Base-by-base conservation (phyloP, 2,888 invertebrate genomes). In the Hirtodrosophila trivittata region DNA sequence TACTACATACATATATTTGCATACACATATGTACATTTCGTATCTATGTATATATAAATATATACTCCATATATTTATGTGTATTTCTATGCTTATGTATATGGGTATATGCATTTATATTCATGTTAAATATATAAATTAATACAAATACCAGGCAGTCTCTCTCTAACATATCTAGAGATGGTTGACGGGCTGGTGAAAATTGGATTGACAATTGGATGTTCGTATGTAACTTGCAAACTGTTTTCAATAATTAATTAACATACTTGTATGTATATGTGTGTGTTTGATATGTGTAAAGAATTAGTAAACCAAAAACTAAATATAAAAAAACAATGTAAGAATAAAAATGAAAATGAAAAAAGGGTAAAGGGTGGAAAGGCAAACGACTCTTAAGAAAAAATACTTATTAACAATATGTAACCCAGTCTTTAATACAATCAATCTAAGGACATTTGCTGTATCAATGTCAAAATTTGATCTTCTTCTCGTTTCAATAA, bases 391-490 rank as follows among this genome's bases (percentile, higher is more conserved):
- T 45, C 38, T 52, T 52, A 45, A 51, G 39, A 18, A 21, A 37
- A 51, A 50, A 56, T 49, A 74, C 69, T 74, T 43, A 55, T n/a
- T n/a, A n/a, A n/a, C n/a, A n/a, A n/a, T n/a, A n/a, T n/a, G n/a
- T n/a, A n/a, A n/a, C n/a, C n/a, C n/a, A n/a, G n/a, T n/a, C n/a
- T n/a, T n/a, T n/a, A n/a, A n/a, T n/a, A n/a, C n/a, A n/a, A n/a
- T n/a, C n/a, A n/a, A n/a, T n/a, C n/a, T n/a, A n/a, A 68, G 50
- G 52, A 69, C 75, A 69, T 64, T 70, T 70, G 75, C 75, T 70
- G 71, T 75, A 66, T 71, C 47, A 35, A 60, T 43, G 43, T 45
- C 50, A 45, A 50, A 43, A 46, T 45, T 47, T 71, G n/a, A n/a
- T 47, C 39, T 68, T 38, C 37, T 56, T 74, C 54, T 72, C 68